Conservation (phyloP, 1,140 invertebrate species). For the Drosophila truncata region DNA sequence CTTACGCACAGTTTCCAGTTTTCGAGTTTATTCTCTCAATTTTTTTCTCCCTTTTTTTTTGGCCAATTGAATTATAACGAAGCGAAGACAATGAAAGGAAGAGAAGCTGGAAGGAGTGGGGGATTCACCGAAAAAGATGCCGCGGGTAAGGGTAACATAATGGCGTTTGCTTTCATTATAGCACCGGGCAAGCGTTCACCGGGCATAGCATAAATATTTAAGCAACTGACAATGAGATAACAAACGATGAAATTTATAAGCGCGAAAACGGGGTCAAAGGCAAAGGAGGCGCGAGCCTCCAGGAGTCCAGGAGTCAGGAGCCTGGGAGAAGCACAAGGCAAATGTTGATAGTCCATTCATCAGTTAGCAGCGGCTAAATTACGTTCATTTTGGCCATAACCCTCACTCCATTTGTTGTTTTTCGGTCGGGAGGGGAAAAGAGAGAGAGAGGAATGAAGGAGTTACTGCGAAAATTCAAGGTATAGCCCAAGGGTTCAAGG, state of each 20-base stretch:
- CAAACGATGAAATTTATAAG: slow-evolving; percentile 63
- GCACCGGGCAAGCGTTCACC: slow-evolving; percentile 54
- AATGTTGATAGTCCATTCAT: slow-evolving; percentile 63
- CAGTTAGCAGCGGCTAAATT: slow-evolving; percentile 60
- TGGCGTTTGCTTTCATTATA: slow-evolving; percentile 81
- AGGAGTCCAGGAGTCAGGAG: background rate
- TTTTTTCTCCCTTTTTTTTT: slow-evolving; percentile 38
- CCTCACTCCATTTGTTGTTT: background rate
- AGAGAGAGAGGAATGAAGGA: background rate
- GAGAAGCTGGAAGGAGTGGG: background rate
- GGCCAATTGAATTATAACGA: slow-evolving; percentile 78
- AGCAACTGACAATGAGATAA: slow-evolving; percentile 80
- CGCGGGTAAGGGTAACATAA: slow-evolving; percentile 49
- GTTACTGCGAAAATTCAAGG: background rate
- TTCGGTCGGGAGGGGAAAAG: background rate
- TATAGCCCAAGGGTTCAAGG: slow-evolving; percentile 2
- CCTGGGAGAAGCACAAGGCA: slow-evolving; percentile 13
- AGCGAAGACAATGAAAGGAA: slow-evolving; percentile 60
- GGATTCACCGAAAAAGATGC: slow-evolving; percentile 20
- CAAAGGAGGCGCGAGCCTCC: background rate
- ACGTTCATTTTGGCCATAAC: slow-evolving; percentile 36
- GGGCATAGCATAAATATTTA: slow-evolving; percentile 77
- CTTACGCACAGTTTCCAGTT: slow-evolving; percentile 49
- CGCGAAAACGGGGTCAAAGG: slow-evolving; percentile 57
- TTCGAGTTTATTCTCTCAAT: slow-evolving; percentile 6